Evolutionary conservation across 2,888 invertebrate species (phyloP).

Genomic region (Vanessa cardui): DNA sequence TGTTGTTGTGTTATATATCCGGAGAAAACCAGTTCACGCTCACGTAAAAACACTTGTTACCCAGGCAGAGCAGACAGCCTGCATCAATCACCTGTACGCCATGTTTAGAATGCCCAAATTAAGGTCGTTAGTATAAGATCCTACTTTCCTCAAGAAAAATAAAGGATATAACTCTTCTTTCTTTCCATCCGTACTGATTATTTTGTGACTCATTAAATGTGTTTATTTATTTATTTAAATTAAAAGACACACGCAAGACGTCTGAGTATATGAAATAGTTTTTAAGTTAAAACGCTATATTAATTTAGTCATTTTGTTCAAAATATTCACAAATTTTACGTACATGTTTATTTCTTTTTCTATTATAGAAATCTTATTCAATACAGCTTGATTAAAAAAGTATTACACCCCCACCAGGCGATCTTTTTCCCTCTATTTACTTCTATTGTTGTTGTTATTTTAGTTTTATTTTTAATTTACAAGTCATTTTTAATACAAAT

Average conservation of each 20-base stretch:
- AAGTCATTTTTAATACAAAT: no score
- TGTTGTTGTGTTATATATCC: background rate
- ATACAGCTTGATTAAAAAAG: no score
- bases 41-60: constrained; percentile 66
- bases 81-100: constrained; percentile 62
- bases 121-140: constrained; percentile 59
- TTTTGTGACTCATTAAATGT: constrained; percentile 37
- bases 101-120: constrained; percentile 75
- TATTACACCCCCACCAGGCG: no score
- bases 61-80: constrained; percentile 52
- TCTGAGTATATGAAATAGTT: no score
- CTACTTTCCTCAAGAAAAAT: constrained; percentile 60
- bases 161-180: constrained; percentile 65
- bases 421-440: no score
- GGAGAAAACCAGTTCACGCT: constrained; percentile 48
- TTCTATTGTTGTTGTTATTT: no score
- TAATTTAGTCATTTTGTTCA: no score
- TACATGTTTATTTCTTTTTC: no score
- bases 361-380: no score
- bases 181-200: constrained; percentile 42
- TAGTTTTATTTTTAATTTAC: no score
- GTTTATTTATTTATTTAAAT: background rate
- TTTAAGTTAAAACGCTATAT: no score
- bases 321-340: no score
- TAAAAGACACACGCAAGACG: background rate